Evolutionary conservation across 2,113 vertebrate species (phyloP).

Genomic region (Alethe diademata): DNA sequence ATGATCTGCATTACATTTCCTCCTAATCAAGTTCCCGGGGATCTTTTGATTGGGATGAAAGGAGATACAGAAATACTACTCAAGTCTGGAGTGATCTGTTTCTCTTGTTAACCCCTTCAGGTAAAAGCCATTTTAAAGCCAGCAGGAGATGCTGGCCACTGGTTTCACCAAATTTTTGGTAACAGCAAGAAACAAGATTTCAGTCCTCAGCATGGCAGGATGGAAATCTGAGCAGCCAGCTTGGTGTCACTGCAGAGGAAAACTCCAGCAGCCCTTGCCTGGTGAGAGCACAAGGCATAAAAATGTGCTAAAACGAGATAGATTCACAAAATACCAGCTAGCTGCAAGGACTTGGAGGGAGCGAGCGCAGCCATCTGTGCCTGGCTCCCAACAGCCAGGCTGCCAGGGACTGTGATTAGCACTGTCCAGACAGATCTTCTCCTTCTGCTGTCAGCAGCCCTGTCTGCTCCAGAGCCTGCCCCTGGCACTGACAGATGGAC

Average conservation of each 20-base stretch:
- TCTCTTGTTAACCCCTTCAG: not conserved
- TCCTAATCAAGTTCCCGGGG: not conserved
- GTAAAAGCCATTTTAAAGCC: not conserved
- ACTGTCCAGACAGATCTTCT: not conserved
- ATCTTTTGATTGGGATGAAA: not conserved
- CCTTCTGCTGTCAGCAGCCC: slow-evolving; percentile 26
- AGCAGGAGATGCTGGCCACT: not conserved
- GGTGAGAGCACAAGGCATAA: not conserved
- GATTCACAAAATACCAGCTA: not conserved
- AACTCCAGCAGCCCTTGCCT: not conserved
- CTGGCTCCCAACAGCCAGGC: not conserved
- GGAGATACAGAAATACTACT: not conserved
- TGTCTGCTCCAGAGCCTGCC: slow-evolving; percentile 32
- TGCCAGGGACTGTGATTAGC: slow-evolving; percentile 18
- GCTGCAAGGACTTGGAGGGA: not conserved
- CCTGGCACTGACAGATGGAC: slow-evolving; percentile 13
- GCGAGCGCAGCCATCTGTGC: slow-evolving; percentile 6
- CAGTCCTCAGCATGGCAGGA: not conserved
- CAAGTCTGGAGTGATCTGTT: not conserved
- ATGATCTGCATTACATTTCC: not conserved
- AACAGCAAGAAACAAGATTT: not conserved
- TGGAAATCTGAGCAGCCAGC: not conserved
- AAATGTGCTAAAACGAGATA: not conserved
- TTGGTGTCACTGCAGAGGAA: not conserved
- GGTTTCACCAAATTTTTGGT: not conserved